Base-by-base conservation (phyloP, 2,797 vertebrate species). In the Heteromormyrus szaboi region DNA sequence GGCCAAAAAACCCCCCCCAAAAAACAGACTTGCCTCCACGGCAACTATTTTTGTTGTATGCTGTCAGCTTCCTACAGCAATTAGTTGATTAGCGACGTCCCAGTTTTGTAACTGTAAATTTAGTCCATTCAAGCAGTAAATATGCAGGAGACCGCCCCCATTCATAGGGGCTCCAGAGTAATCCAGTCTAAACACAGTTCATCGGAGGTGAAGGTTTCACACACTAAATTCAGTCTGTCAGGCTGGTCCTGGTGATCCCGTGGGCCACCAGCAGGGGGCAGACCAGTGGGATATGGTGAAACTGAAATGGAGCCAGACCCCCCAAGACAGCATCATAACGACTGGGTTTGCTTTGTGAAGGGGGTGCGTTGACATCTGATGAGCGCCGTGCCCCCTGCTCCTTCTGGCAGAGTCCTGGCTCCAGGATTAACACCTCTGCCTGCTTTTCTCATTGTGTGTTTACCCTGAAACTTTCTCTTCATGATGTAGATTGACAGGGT, bases 21-120 rank as follows among this genome's bases (percentile, higher is more conserved):
- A 44, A 68, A 4, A 22, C 29, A 44, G 53, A 79, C 93, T 37
- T 37, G 93, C 94, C 92, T 89, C 88, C 85, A 22, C 90, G 92
- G 93, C 89, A 46, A 59, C 89, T 94, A 81, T 92, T 93, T 92
- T 89, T 91, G 90, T 89, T 90, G n/a, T 90, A 90, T 91, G 25
- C 88, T 93, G 12, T 19, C 41, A 53, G 54, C 89, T 50, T 87
- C 56, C 88, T 85, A 87, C 53, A 44, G 41, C 89, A 50, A 83
- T 85, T 46, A 51, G n/a, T 51, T 41, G 59, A 68, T 85, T 46
- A 51, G 19, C 14, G 17, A 12, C 29, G 9, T n/a, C 29, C 22
- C 14, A 50, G 7, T 81, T 81, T 81, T 33, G 51, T 3, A 88
- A 54, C 33, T 88, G 37, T 88, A 48, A 46, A 84, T 85, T 83